These are phyloP conservation scores for Gymnarchus niloticus DNA, from an alignment of 2,113 vertebrate species.

Conservation along the genomic window DNA sequence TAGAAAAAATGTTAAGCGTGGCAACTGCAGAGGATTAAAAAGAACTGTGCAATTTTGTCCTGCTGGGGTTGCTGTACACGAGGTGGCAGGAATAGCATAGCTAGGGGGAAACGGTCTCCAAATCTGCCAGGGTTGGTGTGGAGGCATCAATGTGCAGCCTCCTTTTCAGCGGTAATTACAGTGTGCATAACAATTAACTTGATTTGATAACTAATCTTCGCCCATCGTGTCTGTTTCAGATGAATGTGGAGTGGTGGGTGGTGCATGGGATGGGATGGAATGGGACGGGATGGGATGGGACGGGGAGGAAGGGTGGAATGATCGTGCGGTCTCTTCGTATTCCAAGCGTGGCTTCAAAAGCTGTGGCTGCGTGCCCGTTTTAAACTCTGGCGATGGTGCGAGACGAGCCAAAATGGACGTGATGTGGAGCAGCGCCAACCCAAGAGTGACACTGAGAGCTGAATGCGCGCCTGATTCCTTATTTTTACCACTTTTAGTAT, in stretches of 20 bases:
- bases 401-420: background rate
- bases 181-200: conserved; percentile 15
- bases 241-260: background rate
- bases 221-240: conserved; percentile 12
- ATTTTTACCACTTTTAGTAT: background rate
- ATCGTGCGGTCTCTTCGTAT: background rate
- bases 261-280: background rate
- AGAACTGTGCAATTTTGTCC: background rate
- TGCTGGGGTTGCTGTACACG: background rate
- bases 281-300: no score
- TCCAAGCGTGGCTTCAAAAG: background rate
- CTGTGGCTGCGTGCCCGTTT: background rate
- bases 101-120: background rate
- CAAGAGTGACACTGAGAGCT: background rate
- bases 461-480: background rate
- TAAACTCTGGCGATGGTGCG: background rate
- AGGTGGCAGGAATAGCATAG: background rate
- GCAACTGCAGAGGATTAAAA: background rate
- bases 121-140: background rate
- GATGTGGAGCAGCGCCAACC: background rate
- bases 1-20: background rate
- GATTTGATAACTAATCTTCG: conserved; percentile 20
- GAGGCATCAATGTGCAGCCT: background rate
- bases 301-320: background rate
- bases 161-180: background rate